Evolutionary conservation across 2,113 vertebrate genomes (phyloP).

Genomic region (Laterallus jamaicensis): DNA sequence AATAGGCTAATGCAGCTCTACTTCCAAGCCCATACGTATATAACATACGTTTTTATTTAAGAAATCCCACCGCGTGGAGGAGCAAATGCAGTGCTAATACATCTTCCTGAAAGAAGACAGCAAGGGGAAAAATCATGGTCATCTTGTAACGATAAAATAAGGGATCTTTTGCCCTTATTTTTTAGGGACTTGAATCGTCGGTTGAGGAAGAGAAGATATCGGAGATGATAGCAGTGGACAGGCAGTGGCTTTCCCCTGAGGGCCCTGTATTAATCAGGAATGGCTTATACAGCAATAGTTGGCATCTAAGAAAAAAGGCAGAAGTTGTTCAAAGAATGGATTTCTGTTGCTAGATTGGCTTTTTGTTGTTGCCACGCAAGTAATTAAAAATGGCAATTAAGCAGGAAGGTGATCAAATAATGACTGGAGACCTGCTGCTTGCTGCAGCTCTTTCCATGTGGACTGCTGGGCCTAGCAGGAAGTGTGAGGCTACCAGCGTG

Average conservation of each 20-base stretch:
- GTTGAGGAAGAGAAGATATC: constrained; percentile 23
- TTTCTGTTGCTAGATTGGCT: constrained; percentile 28
- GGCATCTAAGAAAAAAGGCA: constrained; percentile 24
- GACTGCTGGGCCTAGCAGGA: accelerated
- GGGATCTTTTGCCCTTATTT: constrained; percentile 5
- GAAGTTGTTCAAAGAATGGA: constrained; percentile 57
- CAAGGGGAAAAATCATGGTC: background rate
- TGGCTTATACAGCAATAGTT: constrained; percentile 46
- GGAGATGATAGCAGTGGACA: constrained; percentile 55
- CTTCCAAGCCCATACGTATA: background rate
- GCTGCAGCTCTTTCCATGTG: background rate
- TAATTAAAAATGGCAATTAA: constrained; percentile 48
- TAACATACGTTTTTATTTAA: constrained; percentile 45
- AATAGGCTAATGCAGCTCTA: background rate
- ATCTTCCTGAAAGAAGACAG: constrained; percentile 27
- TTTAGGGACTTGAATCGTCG: constrained; percentile 25
- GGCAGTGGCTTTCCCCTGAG: constrained; percentile 62
- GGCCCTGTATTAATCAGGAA: constrained; percentile 48
- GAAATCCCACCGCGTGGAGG: constrained; percentile 58
- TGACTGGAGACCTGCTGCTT: background rate
- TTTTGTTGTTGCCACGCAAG: background rate
- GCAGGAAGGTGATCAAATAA: background rate
- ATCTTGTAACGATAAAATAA: background rate
- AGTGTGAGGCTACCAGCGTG: background rate
- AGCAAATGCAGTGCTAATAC: constrained; percentile 1